Base-by-base conservation (phyloP, 2,797 vertebrate genomes). In the Cynopterus sphinx region DNA sequence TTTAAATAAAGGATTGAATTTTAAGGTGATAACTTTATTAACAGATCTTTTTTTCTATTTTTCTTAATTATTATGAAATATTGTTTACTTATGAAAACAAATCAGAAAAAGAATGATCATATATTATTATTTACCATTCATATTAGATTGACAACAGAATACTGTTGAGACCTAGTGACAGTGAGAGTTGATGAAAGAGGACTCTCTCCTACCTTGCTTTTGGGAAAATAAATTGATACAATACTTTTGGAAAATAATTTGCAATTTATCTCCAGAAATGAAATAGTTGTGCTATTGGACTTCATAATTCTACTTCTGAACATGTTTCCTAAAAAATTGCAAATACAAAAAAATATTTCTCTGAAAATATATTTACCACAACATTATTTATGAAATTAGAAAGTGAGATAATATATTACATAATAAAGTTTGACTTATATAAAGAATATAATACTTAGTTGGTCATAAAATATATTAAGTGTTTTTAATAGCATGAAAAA, bases 381-480 rank as follows among this genome's bases (percentile, higher is more conserved):
- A 4, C 0, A 78, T 95, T 87, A 78, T 75, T 79, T 89, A 79
- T 92, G 57, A 94, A 84, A 83, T 63, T 67, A 87, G 96, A 55
- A 74, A 87, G 43, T 63, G 15, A 84, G 3, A 21, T 31, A 41
- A 59, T 43, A 16, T 70, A 46, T 82, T 55, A 28, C 28, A 63
- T 46, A 53, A 79, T 39, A 31, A 9, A 79, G 24, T 2, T 51
- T 77, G 71, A 2, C 0, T 46, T 88, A 59, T 90, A 36, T 49
- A 77, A 65, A 70, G 9, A 28, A 46, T 74, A 1, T 67, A 68
- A 63, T 55, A 70, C 90, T 51, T 73, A n/a, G 84, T 75, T 92
- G 15, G 7, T 82, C 53, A 68, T 86, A 93, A 95, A 90, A 83
- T 65, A 59, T 28, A 31, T 57, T 82, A 93, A 79, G 11, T 59